Evolutionary conservation across 2,797 vertebrate genomes (phyloP).

Genomic region (Tragopan temminckii): DNA sequence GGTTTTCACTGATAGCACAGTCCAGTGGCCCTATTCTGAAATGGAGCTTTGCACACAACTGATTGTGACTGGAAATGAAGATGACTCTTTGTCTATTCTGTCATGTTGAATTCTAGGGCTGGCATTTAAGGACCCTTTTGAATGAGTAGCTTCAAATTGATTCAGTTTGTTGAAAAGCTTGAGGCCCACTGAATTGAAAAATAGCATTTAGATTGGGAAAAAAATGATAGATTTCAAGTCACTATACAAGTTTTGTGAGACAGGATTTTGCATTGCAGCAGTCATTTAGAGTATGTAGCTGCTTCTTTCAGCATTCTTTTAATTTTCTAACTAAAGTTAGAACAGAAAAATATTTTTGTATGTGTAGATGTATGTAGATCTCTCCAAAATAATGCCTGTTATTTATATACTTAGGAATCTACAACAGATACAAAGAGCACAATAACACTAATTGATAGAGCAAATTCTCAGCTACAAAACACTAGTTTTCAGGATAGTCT

Average conservation of each 20-base stretch:
- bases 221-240: slow-evolving; percentile 48
- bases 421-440: too few relatives aligned
- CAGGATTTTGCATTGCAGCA: slow-evolving; percentile 8
- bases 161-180: slow-evolving; percentile 67
- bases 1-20: slow-evolving; percentile 21
- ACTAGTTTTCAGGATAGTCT: too few relatives aligned
- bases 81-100: slow-evolving; percentile 71
- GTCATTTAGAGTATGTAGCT: slow-evolving; percentile 18
- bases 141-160: slow-evolving; percentile 79
- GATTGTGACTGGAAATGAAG: slow-evolving; percentile 62
- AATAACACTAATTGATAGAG: too few relatives aligned
- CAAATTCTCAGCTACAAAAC: too few relatives aligned
- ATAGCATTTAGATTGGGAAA: slow-evolving; percentile 28
- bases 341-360: not conserved
- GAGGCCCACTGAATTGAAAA: slow-evolving; percentile 74
- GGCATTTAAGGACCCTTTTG: slow-evolving; percentile 68
- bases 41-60: slow-evolving; percentile 40
- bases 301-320: slow-evolving; percentile 52
- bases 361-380: not conserved
- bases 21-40: not conserved
- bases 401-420: too few relatives aligned
- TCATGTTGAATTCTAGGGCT: slow-evolving; percentile 62
- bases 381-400: too few relatives aligned
- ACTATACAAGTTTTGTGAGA: not conserved
- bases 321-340: not conserved